Conservation (phyloP, 2,888 invertebrate genomes). For the Pammene fasciana region DNA sequence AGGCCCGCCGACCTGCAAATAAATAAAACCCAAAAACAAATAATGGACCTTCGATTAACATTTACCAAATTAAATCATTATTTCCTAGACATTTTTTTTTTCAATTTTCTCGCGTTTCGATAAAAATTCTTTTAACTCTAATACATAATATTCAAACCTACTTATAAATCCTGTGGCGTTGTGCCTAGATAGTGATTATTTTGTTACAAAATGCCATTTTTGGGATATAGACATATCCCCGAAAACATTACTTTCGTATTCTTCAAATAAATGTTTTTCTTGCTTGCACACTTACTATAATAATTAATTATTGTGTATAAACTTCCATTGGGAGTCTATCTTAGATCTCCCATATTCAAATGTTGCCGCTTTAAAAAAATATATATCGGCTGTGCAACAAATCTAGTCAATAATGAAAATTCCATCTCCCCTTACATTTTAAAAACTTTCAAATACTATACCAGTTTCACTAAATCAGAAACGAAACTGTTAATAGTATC, state of each 20-base stretch:
- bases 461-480: slow-evolving; percentile 13
- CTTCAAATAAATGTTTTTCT: slow-evolving; percentile 25
- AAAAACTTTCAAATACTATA: neutral
- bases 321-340: slow-evolving; percentile 3
- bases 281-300: slow-evolving; percentile 19
- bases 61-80: slow-evolving; percentile 42
- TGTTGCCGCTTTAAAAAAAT: slow-evolving; percentile 34
- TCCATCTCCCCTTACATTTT: neutral
- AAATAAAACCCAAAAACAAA: slow-evolving; percentile 43
- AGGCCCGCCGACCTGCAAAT: slow-evolving; percentile 41
- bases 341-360: slow-evolving; percentile 7
- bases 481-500: slow-evolving; percentile 18
- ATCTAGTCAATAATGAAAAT: slow-evolving; percentile 12
- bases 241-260: slow-evolving; percentile 19
- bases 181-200: slow-evolving; percentile 21
- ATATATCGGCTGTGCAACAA: slow-evolving; percentile 27
- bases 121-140: slow-evolving; percentile 45
- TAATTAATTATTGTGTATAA: slow-evolving; percentile 18
- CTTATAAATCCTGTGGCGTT: slow-evolving; percentile 22
- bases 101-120: slow-evolving; percentile 43
- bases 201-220: slow-evolving; percentile 32
- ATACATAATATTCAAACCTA: slow-evolving; percentile 41
- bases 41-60: slow-evolving; percentile 46
- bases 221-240: slow-evolving; percentile 7
- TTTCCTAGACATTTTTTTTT: slow-evolving; percentile 43